phyloP scores from a whole-genome alignment of 2,888 invertebrate genomes.

The Pachycephus smyrnensis region DNA sequence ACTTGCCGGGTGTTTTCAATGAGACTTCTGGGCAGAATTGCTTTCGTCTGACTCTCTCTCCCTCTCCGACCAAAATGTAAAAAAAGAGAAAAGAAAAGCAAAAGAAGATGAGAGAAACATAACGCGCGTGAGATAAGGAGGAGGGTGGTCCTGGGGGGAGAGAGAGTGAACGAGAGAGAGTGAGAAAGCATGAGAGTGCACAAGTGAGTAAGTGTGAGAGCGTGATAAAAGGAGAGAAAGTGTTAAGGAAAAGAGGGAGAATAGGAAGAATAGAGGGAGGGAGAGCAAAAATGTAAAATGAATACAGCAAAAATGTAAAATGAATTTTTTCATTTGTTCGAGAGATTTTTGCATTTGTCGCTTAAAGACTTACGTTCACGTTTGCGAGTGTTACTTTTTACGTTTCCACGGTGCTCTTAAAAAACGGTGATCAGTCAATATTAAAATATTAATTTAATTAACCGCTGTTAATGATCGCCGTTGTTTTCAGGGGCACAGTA shows the following conservation, averaged over 20 bases:
- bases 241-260: not conserved
- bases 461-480: not conserved
- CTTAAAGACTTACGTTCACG: not conserved
- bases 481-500: not conserved
- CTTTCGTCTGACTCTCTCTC: not conserved
- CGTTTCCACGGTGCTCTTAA: not conserved
- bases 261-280: not conserved
- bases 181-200: not conserved
- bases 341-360: not conserved
- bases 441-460: not conserved
- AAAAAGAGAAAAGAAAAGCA: not conserved
- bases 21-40: not conserved
- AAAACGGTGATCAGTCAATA: not conserved
- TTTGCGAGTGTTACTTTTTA: not conserved
- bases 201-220: not conserved
- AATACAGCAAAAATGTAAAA: not conserved
- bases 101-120: not conserved
- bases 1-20: conserved; percentile 22
- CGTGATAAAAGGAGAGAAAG: not conserved
- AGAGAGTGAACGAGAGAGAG: not conserved
- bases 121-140: not conserved
- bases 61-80: not conserved
- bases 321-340: not conserved
- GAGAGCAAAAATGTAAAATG: not conserved
- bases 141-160: not conserved